Conservation (phyloP, 1,140 invertebrate genomes). For the Leptopilina clavipes region DNA sequence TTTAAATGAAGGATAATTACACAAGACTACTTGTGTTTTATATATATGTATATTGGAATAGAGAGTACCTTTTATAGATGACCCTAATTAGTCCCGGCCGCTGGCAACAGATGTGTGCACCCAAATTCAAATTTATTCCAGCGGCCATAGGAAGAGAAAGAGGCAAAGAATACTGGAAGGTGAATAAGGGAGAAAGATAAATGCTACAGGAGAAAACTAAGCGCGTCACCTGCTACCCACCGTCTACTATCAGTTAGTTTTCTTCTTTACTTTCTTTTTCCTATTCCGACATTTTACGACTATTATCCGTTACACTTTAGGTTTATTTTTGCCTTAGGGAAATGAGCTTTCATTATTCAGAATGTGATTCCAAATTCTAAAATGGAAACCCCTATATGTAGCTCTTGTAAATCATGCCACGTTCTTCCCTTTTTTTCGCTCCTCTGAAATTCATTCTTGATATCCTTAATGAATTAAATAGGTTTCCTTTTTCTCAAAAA, state of each 20-base stretch:
- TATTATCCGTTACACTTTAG: slow-evolving; percentile 16
- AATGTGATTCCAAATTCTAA: slow-evolving; percentile 14
- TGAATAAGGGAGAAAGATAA: slow-evolving; percentile 16
- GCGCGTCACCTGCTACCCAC: slow-evolving; percentile 17
- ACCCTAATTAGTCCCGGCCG: slow-evolving; percentile 60
- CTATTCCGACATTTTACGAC: slow-evolving; percentile 19
- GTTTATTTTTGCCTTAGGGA: slow-evolving; percentile 19
- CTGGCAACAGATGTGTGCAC: slow-evolving; percentile 60
- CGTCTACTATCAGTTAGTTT: slow-evolving; percentile 19
- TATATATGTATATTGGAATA: background rate
- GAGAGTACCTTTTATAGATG: slow-evolving; percentile 17
- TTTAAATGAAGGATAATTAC: background rate
- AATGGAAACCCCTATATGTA: background rate
- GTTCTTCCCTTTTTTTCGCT: too few species aligned
- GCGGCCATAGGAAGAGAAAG: slow-evolving; percentile 1
- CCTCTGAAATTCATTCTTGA: too few species aligned
- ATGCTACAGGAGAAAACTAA: slow-evolving; percentile 11
- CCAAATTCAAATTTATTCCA: slow-evolving; percentile 64
- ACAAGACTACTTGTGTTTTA: background rate
- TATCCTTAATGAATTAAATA: too few species aligned
- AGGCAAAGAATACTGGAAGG: slow-evolving; percentile 2
- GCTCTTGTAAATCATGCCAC: background rate
- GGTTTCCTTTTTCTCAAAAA: too few species aligned
- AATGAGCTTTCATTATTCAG: slow-evolving; percentile 19
- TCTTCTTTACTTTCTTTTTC: slow-evolving; percentile 11